Evolutionary conservation across 2,797 vertebrate species (phyloP).

Genomic region (Myripristis murdjan): DNA sequence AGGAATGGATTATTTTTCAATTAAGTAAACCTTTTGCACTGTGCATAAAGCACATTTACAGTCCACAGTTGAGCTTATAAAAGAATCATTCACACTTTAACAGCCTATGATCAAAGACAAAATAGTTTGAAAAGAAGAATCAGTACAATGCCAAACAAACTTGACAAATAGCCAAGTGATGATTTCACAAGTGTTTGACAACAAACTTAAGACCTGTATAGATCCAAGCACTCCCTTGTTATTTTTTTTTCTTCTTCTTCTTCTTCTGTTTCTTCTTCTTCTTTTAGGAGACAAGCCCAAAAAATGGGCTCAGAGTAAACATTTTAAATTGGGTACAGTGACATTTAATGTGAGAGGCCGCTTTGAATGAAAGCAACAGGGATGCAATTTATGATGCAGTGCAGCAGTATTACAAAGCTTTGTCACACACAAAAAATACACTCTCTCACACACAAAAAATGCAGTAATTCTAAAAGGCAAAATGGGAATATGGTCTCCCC

Average conservation of each 20-base stretch:
- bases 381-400: conserved; percentile 53
- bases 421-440: conserved; percentile 72
- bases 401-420: conserved; percentile 71
- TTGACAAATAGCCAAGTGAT: conserved; percentile 46
- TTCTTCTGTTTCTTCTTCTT: conserved; percentile 22
- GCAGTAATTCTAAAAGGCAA: conserved; percentile 78
- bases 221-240: conserved; percentile 41
- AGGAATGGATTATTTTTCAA: conserved; percentile 51
- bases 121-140: conserved; percentile 58
- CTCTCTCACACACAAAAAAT: conserved; percentile 69
- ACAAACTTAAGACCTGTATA: conserved; percentile 41
- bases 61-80: conserved; percentile 53
- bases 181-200: conserved; percentile 51
- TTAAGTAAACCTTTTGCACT: conserved; percentile 51
- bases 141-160: conserved; percentile 48
- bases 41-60: conserved; percentile 42
- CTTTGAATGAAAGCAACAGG: conserved; percentile 57
- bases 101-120: conserved; percentile 59
- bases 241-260: conserved; percentile 29
- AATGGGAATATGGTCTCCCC: conserved; percentile 64
- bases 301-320: conserved; percentile 55
- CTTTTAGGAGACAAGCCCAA: conserved; percentile 41
- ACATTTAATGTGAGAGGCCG: conserved; percentile 65
- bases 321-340: conserved; percentile 56
- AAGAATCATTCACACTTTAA: conserved; percentile 52